Percentiles rank a stretch among this genome's conserved stretches.
Conservation (phyloP, 2,888 invertebrate species). For the Apomyelois bistriatella region DNA sequence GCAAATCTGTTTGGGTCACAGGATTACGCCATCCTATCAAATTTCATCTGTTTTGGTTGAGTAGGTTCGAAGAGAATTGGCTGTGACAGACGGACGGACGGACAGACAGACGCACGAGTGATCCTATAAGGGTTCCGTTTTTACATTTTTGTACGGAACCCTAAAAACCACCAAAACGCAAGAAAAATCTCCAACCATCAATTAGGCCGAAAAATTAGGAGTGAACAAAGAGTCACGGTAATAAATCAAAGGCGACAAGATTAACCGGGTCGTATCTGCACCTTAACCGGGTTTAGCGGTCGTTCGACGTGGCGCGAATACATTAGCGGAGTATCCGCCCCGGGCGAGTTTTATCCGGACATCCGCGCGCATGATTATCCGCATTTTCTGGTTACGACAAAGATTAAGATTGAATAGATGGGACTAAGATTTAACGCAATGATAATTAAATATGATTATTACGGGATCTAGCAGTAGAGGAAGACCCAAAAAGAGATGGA, state of each 20-base stretch:
- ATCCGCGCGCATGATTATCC: conserved; percentile 53
- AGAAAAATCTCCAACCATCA: conserved; percentile 16
- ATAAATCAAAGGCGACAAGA: conserved; percentile 68
- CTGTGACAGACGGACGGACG: no score
- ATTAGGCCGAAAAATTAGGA: conserved; percentile 38
- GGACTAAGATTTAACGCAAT: no score
- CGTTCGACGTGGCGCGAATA: conserved; percentile 68
- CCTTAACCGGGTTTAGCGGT: conserved; percentile 70
- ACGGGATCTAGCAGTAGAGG: no score
- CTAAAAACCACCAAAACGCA: background rate
- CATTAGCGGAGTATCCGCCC: conserved; percentile 51
- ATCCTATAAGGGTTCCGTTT: no score
- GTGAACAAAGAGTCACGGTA: conserved; percentile 44
- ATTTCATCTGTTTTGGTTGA: no score
- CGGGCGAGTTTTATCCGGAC: conserved; percentile 47
- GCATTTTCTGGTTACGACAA: conserved; percentile 39
- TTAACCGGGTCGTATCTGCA: conserved; percentile 71
- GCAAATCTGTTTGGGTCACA: no score
- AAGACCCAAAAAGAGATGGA: no score
- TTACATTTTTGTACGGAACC: no score
- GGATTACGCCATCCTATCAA: no score
- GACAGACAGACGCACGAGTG: no score
- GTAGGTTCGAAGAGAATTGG: no score
- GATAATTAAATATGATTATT: no score
- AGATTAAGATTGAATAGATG: conserved; percentile 20